Percentiles rank a stretch among this genome's conserved stretches.
Evolutionary conservation across 2,797 vertebrate genomes (phyloP).

Genomic region (Alca torda): DNA sequence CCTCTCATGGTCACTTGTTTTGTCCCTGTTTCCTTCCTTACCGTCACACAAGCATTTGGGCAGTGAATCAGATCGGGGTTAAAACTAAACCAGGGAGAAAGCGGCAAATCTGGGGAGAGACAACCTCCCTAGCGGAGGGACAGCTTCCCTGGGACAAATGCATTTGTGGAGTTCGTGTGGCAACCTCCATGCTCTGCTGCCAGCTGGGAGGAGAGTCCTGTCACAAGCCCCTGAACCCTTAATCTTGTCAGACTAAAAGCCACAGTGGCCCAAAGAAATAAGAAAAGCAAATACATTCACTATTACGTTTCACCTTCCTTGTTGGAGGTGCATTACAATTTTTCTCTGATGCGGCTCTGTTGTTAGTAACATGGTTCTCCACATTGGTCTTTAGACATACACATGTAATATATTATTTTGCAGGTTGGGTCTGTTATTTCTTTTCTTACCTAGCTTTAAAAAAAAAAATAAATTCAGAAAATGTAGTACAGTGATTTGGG

Average conservation of each 20-base stretch:
- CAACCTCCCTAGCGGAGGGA: fast-evolving
- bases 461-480: background rate
- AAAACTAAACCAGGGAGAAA: background rate
- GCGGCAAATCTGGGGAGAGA: background rate
- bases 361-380: background rate
- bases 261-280: background rate
- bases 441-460: background rate
- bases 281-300: background rate
- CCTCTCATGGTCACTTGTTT: background rate
- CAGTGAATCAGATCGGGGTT: background rate
- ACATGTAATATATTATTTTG: background rate
- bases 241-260: background rate
- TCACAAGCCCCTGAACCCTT: background rate
- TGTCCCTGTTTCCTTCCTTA: background rate
- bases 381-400: background rate
- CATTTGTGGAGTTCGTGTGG: fast-evolving
- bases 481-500: background rate
- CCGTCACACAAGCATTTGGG: background rate
- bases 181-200: background rate
- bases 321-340: background rate
- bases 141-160: background rate
- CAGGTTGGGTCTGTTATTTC: background rate
- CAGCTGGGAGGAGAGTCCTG: background rate
- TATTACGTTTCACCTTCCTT: background rate
- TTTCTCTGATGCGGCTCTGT: background rate